These are phyloP conservation scores for Cynodonichthys magdalenae DNA, from an alignment of 2,797 vertebrate genomes.

Conservation along the genomic window DNA sequence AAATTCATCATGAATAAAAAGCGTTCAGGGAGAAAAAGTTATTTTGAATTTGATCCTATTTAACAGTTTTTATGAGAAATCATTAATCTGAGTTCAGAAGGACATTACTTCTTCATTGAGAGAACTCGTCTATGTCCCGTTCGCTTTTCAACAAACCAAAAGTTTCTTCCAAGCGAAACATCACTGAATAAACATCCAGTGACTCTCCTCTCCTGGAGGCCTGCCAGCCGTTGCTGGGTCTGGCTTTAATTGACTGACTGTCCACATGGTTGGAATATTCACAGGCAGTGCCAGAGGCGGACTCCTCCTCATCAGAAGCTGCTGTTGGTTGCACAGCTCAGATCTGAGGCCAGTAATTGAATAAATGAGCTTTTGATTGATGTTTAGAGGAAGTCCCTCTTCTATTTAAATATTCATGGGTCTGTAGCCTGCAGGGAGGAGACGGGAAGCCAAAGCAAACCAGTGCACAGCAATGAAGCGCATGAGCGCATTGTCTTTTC, in stretches of 20 bases:
- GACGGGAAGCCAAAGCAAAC: conserved; percentile 71
- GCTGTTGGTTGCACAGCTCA: conserved; percentile 67
- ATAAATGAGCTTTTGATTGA: conserved; percentile 81
- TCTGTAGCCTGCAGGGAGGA: conserved; percentile 71
- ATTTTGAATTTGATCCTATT: conserved; percentile 53
- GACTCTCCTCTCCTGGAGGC: conserved; percentile 49
- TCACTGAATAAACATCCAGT: conserved; percentile 56
- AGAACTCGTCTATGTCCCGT: conserved; percentile 48
- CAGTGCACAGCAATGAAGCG: conserved; percentile 72
- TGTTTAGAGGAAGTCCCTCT: conserved; percentile 79
- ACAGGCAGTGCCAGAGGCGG: conserved; percentile 60
- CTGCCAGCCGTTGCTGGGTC: conserved; percentile 49
- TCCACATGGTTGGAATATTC: conserved; percentile 70
- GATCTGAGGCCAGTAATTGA: conserved; percentile 77
- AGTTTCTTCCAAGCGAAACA: conserved; percentile 56
- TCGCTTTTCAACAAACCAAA: conserved; percentile 52
- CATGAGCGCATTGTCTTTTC: conserved; percentile 69
- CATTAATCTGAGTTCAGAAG: conserved; percentile 28
- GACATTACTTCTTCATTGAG: conserved; percentile 57
- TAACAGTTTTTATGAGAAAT: conserved; percentile 59
- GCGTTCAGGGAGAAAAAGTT: conserved; percentile 43
- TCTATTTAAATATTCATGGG: conserved; percentile 83
- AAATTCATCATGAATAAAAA: conserved; percentile 63
- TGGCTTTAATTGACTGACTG: conserved; percentile 73
- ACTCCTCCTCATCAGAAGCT: conserved; percentile 66